Conservation (phyloP, 2,888 invertebrate genomes). For the Eristalis pertinax region DNA sequence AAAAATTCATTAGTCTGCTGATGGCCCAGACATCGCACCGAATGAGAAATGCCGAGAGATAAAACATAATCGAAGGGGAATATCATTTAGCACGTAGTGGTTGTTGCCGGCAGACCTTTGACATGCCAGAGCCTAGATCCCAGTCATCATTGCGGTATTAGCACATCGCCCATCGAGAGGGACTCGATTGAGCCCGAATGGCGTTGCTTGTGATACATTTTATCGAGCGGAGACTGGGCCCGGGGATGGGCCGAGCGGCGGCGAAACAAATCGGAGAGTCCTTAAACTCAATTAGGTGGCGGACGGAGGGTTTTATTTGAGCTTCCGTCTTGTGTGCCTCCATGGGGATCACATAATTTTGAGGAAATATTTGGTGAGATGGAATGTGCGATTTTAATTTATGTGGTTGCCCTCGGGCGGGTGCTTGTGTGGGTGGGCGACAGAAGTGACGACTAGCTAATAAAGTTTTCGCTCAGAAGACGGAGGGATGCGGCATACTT, state of each 20-base stretch:
- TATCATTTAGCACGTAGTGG: constrained; percentile 58
- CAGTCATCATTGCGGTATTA: constrained; percentile 21
- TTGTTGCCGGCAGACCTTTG: constrained; percentile 46
- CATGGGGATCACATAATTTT: constrained; percentile 45
- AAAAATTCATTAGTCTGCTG: constrained; percentile 65
- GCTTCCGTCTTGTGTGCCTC: constrained; percentile 48
- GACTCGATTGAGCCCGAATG: constrained; percentile 34
- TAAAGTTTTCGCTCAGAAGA: neutral
- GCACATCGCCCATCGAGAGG: constrained; percentile 34
- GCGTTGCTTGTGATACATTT: constrained; percentile 27
- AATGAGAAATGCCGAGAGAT: constrained; percentile 30
- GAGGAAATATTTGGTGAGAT: constrained; percentile 50
- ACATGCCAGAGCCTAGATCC: constrained; percentile 1
- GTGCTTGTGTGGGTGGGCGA: neutral
- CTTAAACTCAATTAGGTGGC: constrained; percentile 60
- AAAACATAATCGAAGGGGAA: constrained; percentile 37
- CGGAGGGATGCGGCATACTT: neutral
- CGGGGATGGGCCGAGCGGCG: neutral
- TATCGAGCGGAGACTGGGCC: neutral
- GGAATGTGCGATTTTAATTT: constrained; percentile 60
- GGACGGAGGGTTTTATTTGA: constrained; percentile 51
- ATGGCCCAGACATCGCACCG: constrained; percentile 46
- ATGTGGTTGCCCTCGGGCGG: neutral
- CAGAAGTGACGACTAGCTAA: constrained; percentile 4
- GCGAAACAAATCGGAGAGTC: constrained; percentile 43